A percentile compares a stretch with the other conserved stretches of the same genome.
phyloP scores from a whole-genome alignment of 1,140 invertebrate species.

The Drosophila burlai region DNA sequence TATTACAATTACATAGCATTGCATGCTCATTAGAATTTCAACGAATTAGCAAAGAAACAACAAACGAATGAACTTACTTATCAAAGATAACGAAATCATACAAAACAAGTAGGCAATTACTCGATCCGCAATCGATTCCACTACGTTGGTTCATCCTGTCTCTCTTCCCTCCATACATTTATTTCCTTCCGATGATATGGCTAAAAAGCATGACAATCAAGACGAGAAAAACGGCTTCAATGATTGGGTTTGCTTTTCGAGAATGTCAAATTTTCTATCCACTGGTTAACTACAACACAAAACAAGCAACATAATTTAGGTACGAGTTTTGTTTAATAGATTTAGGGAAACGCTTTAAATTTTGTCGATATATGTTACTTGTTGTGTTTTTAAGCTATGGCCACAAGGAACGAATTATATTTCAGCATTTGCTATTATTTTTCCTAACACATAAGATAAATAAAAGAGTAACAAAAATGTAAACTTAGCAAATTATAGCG shows the following conservation, averaged over 20 bases:
- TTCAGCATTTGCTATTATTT: constrained; percentile 53
- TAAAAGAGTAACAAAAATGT: constrained; percentile 19
- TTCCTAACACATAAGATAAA: constrained; percentile 39
- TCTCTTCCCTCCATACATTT: constrained; percentile 6
- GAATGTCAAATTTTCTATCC: constrained; percentile 19
- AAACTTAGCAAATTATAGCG: constrained; percentile 67
- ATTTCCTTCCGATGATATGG: constrained; percentile 66
- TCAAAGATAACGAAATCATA: constrained; percentile 28
- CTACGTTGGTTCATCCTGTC: constrained; percentile 24
- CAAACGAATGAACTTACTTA: constrained; percentile 74
- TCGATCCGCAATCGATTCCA: constrained; percentile 14
- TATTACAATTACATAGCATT: constrained; percentile 52
- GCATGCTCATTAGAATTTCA: constrained; percentile 76
- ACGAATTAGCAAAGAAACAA: constrained; percentile 74
- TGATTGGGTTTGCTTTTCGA: constrained; percentile 51
- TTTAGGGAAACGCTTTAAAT: constrained; percentile 20
- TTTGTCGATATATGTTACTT: constrained; percentile 52
- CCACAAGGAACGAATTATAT: constrained; percentile 21
- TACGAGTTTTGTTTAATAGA: constrained; percentile 13
- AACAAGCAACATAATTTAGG: constrained; percentile 8
- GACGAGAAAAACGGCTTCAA: constrained; percentile 43
- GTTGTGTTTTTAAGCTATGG: constrained; percentile 64
- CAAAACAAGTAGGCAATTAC: constrained; percentile 16
- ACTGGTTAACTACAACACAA: constrained; percentile 48
- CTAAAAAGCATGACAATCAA: constrained; percentile 80